Percentiles rank a stretch among this genome's conserved stretches.
Conservation (phyloP, 2,113 vertebrate genomes). For the Phasianus colchicus region DNA sequence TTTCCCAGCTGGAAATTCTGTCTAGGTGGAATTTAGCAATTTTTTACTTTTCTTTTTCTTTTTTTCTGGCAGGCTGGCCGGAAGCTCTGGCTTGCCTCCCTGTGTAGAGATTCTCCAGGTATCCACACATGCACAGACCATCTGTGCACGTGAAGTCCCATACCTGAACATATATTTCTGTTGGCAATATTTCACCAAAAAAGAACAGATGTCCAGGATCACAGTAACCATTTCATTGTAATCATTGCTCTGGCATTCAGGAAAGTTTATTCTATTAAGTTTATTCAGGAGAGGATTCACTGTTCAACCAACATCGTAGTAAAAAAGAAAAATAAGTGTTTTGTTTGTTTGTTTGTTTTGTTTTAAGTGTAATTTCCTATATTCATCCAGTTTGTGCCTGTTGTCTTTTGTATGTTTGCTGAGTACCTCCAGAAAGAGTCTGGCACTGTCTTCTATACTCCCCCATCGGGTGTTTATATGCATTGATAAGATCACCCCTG, state of each 20-base stretch:
- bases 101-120: neutral
- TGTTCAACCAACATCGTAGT: neutral
- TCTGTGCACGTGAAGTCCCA: neutral
- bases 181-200: neutral
- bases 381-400: neutral
- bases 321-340: too few relatives aligned
- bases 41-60: neutral
- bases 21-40: conserved; percentile 34
- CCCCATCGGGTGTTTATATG: neutral
- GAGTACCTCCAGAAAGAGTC: neutral
- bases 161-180: neutral
- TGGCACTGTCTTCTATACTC: neutral
- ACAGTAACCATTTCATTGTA: neutral
- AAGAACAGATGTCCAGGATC: neutral
- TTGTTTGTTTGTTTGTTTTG: too few relatives aligned
- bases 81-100: neutral
- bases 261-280: neutral
- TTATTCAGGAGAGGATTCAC: neutral
- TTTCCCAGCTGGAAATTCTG: conserved; percentile 53
- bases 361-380: neutral
- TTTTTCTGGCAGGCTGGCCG: neutral
- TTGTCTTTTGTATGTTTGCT: neutral
- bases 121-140: neutral
- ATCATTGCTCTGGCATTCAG: neutral
- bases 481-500: neutral